Evolutionary conservation across 2,113 vertebrate genomes (phyloP).

Genomic region (Eretmochelys imbricata): DNA sequence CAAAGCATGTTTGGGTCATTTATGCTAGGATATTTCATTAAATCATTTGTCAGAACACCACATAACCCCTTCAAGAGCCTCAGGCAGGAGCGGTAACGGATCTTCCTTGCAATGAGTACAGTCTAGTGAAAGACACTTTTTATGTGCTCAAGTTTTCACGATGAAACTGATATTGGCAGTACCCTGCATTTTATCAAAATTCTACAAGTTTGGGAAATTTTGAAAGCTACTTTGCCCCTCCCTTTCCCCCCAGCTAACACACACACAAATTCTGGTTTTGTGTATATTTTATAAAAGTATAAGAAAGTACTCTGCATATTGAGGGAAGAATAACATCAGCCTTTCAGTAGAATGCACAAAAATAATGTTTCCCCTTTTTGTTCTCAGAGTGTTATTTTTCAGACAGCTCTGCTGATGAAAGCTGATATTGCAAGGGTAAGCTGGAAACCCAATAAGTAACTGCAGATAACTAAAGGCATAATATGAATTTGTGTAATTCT

Average conservation of each 20-base stretch:
- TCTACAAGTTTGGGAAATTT: background rate
- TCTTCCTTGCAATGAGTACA: background rate
- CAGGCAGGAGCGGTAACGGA: background rate
- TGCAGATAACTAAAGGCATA: background rate
- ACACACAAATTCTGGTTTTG: background rate
- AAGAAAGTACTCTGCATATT: background rate
- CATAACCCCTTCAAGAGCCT: background rate
- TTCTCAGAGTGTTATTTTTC: background rate
- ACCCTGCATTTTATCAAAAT: background rate
- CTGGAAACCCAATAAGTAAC: background rate
- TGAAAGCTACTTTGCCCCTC: accelerated
- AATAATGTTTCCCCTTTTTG: background rate
- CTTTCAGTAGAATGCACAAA: background rate
- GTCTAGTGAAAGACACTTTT: background rate
- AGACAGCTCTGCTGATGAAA: background rate
- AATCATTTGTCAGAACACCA: background rate
- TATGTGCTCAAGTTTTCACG: background rate
- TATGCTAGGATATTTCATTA: background rate
- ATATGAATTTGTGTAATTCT: accelerated
- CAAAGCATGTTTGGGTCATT: background rate
- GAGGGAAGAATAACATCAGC: accelerated
- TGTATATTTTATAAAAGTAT: background rate
- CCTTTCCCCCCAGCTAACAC: background rate
- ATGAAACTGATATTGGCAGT: background rate
- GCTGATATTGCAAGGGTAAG: background rate